Evolutionary conservation across 2,113 vertebrate species (phyloP).

Genomic region (Atrichornis clamosus): DNA sequence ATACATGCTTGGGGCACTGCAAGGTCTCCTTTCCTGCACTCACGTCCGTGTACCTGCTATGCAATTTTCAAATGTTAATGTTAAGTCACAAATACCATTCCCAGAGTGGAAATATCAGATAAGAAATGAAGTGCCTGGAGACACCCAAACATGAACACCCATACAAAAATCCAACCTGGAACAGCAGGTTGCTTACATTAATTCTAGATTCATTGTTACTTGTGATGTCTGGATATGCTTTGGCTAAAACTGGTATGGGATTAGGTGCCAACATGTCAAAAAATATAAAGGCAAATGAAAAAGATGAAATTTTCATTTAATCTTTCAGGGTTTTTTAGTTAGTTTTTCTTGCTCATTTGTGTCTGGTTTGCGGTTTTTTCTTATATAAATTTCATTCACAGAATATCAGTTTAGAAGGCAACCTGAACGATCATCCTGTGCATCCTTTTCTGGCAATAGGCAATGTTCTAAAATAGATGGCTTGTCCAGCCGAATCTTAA

Average conservation of each 20-base stretch:
- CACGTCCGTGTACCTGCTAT: neutral
- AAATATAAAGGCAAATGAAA: neutral
- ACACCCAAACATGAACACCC: neutral
- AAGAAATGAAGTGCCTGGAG: neutral
- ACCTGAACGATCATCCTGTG: neutral
- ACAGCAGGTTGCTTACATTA: neutral
- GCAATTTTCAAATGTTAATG: neutral
- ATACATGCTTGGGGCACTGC: fast-evolving
- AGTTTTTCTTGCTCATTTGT: neutral
- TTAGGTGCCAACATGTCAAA: neutral
- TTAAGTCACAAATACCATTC: neutral
- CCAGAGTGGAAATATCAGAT: neutral
- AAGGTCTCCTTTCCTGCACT: neutral
- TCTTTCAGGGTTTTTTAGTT: fast-evolving
- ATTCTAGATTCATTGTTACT: neutral
- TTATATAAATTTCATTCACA: neutral
- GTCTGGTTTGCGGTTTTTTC: fast-evolving
- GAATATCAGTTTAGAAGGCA: neutral
- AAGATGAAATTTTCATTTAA: neutral
- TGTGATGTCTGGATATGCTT: neutral
- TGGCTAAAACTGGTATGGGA: too few species aligned
- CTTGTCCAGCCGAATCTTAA: neutral
- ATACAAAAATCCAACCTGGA: fast-evolving
- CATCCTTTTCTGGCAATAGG: neutral
- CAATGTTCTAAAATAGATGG: neutral